phyloP scores from a whole-genome alignment of 2,797 vertebrate species.

The Sebastes jordani region DNA sequence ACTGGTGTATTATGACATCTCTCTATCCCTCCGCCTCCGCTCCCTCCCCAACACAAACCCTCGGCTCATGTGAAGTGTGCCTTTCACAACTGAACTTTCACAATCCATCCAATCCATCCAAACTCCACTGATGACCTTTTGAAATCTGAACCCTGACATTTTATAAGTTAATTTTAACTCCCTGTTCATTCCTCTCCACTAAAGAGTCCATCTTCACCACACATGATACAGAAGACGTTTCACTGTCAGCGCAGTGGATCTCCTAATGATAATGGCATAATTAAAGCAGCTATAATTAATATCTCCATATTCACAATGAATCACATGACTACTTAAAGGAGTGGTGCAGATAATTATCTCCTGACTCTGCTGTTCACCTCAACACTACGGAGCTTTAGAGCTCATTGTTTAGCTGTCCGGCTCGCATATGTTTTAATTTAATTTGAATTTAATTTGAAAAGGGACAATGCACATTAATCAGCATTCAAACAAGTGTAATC shows the following conservation, averaged over 20 bases:
- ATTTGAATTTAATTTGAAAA: too few relatives aligned
- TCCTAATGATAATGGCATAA: constrained; percentile 6
- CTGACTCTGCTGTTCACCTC: neutral
- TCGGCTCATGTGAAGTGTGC: constrained; percentile 35
- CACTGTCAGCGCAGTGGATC: constrained; percentile 28
- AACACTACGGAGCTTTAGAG: too few relatives aligned
- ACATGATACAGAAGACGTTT: constrained; percentile 31
- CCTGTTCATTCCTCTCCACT: constrained; percentile 57
- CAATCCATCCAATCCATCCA: constrained; percentile 15
- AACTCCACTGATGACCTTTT: constrained; percentile 70
- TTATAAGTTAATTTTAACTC: constrained; percentile 84
- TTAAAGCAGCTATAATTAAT: neutral
- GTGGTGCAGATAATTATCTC: neutral
- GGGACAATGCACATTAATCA: too few relatives aligned
- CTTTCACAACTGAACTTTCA: too few relatives aligned
- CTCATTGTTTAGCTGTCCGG: neutral
- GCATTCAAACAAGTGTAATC: too few relatives aligned
- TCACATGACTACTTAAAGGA: neutral
- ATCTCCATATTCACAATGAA: neutral
- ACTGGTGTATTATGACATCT: constrained; percentile 12
- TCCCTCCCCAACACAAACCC: constrained; percentile 17
- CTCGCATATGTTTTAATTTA: too few relatives aligned
- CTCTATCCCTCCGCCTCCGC: neutral
- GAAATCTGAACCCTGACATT: constrained; percentile 84
- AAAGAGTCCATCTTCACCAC: constrained; percentile 20